These are phyloP conservation scores for Rhingia rostrata DNA, from an alignment of 2,888 invertebrate species.

Conservation along the genomic window DNA sequence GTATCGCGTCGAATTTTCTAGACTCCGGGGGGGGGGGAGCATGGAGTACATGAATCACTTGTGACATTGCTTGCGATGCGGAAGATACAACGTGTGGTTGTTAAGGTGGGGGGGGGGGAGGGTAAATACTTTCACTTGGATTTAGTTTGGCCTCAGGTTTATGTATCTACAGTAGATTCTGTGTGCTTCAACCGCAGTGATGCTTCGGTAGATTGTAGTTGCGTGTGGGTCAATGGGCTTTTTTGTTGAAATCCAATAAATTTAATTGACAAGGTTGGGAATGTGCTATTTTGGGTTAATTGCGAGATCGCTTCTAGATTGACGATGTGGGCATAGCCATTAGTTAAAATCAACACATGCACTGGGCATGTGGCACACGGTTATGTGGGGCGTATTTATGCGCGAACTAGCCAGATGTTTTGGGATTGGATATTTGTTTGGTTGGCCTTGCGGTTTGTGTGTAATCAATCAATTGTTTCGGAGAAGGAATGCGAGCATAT, in stretches of 20 bases:
- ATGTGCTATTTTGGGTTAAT: not conserved
- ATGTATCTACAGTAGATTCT: not conserved
- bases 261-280: conserved; percentile 5
- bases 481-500: too few species aligned
- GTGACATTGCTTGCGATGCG: conserved; percentile 10
- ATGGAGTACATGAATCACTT: conserved; percentile 2
- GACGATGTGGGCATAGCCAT: not conserved
- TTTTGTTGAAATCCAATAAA: not conserved
- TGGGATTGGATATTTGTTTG: too few species aligned
- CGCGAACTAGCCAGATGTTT: not conserved
- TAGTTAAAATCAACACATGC: not conserved
- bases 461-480: too few species aligned
- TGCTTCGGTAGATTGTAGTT: not conserved
- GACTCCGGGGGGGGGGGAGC: not conserved
- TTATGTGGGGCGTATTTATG: not conserved
- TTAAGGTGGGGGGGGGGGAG: not conserved
- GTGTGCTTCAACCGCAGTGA: not conserved
- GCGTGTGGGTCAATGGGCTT: not conserved
- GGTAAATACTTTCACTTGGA: not conserved
- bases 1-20: conserved; percentile 7
- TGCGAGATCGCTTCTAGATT: not conserved
- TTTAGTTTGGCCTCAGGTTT: not conserved
- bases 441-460: too few species aligned
- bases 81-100: conserved; percentile 2
- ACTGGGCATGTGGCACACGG: not conserved